Conservation (phyloP, 2,888 invertebrate species). For the Drosophila incognita region DNA sequence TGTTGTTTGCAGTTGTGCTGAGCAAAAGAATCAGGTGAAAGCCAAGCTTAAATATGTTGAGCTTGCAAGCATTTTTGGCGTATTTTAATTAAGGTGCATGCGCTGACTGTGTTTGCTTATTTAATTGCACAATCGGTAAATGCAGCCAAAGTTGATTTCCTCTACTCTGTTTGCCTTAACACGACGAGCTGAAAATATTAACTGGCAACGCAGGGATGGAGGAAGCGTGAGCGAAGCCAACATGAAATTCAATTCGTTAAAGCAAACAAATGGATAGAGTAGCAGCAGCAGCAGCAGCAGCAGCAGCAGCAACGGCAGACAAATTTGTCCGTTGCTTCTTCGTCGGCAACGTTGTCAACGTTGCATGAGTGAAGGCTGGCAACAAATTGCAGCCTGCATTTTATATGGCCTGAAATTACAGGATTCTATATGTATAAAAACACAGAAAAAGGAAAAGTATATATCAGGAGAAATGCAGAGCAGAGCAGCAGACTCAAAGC, state of each 20-base stretch:
- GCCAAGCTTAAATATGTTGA: conserved; percentile 51
- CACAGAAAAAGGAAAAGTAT: conserved; percentile 3
- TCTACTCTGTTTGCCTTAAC: conserved; percentile 61
- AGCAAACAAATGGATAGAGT: conserved; percentile 67
- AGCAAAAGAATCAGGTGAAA: conserved; percentile 25
- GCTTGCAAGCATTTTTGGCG: conserved; percentile 47
- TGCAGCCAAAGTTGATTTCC: conserved; percentile 59
- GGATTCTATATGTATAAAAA: conserved; percentile 31
- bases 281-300: conserved; percentile 22
- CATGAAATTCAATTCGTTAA: conserved; percentile 76
- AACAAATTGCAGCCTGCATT: conserved; percentile 76
- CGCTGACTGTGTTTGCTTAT: conserved; percentile 69
- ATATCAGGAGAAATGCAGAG: conserved; percentile 29
- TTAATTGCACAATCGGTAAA: conserved; percentile 78
- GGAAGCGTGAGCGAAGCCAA: conserved; percentile 30
- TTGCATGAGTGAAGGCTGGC: conserved; percentile 36
- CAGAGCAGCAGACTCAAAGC: conserved; percentile 6
- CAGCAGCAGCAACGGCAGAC: conserved; percentile 10
- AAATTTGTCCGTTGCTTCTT: conserved; percentile 65
- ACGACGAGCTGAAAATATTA: conserved; percentile 73
- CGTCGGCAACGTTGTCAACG: conserved; percentile 43
- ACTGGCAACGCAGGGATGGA: conserved; percentile 22
- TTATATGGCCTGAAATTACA: conserved; percentile 75
- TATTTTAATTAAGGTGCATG: conserved; percentile 72
- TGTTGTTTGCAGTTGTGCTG: conserved; percentile 8